Evolutionary conservation across 2,113 vertebrate species (phyloP).

Genomic region (Pteruthius melanotis): DNA sequence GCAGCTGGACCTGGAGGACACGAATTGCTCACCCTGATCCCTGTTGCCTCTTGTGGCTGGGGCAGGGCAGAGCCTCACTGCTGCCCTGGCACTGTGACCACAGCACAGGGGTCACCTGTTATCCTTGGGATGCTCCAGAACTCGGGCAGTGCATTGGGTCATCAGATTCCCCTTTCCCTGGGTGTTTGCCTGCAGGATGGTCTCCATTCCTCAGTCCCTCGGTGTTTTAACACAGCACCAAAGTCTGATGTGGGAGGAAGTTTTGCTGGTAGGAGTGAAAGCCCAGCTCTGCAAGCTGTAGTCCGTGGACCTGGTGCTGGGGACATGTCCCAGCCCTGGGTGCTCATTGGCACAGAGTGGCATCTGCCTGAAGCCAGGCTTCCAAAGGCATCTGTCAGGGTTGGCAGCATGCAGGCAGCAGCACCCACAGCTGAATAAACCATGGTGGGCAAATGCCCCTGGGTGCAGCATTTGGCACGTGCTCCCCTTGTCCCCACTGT

Average conservation of each 20-base stretch:
- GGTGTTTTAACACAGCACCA: not conserved
- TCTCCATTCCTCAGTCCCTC: not conserved
- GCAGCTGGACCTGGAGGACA: rapidly evolving
- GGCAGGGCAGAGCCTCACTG: not conserved
- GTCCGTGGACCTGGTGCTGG: not conserved
- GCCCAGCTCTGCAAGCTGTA: not conserved
- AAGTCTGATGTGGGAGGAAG: not conserved
- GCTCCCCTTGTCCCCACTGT: not conserved
- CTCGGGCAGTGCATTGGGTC: not conserved
- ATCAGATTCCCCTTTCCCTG: not conserved
- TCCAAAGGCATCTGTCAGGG: not conserved
- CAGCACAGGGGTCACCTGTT: not conserved
- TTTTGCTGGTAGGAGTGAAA: not conserved
- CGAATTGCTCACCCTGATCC: rapidly evolving
- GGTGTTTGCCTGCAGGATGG: not conserved
- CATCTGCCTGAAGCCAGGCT: not conserved
- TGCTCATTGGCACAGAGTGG: not conserved
- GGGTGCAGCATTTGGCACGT: rapidly evolving
- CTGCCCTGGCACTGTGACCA: rapidly evolving
- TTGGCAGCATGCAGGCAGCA: not conserved
- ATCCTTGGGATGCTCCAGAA: not conserved
- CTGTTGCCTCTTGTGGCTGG: too few relatives aligned
- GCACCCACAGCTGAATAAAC: not conserved
- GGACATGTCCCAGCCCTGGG: not conserved
- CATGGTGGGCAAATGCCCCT: rapidly evolving